Evolutionary conservation across 2,797 vertebrate genomes (phyloP).

Genomic region (Leuciscus waleckii): DNA sequence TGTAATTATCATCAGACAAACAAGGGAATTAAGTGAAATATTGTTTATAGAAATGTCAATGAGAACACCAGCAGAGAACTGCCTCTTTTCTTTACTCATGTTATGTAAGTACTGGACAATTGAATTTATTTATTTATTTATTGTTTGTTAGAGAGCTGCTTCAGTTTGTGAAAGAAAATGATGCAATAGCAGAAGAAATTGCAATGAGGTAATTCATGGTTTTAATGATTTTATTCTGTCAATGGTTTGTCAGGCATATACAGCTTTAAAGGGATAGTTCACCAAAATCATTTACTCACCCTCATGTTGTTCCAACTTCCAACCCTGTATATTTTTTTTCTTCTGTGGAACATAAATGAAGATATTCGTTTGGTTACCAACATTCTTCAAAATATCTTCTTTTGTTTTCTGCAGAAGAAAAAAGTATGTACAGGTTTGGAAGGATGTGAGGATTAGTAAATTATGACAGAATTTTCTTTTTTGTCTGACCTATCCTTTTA

Average conservation of each 20-base stretch:
- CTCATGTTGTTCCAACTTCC: not conserved
- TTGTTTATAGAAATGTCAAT: not conserved
- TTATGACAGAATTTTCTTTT: not conserved
- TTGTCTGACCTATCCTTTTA: not conserved
- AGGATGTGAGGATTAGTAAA: not conserved
- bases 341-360: not conserved
- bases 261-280: not conserved
- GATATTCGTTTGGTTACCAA: not conserved
- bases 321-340: not conserved
- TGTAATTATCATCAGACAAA: not conserved
- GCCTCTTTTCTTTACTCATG: not conserved
- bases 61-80: not conserved
- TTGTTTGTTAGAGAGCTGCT: slow-evolving; percentile 84
- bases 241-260: not conserved
- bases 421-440: not conserved
- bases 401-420: not conserved
- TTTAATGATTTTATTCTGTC: not conserved
- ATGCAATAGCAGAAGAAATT: slow-evolving; percentile 86
- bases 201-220: slow-evolving; percentile 82
- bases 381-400: not conserved
- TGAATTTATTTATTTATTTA: not conserved
- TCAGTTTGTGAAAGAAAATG: slow-evolving; percentile 91
- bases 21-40: not conserved
- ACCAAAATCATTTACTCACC: not conserved
- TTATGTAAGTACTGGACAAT: not conserved